Evolutionary conservation across 2,797 vertebrate species (phyloP).

Genomic region (Stomatorhinus walkeri): DNA sequence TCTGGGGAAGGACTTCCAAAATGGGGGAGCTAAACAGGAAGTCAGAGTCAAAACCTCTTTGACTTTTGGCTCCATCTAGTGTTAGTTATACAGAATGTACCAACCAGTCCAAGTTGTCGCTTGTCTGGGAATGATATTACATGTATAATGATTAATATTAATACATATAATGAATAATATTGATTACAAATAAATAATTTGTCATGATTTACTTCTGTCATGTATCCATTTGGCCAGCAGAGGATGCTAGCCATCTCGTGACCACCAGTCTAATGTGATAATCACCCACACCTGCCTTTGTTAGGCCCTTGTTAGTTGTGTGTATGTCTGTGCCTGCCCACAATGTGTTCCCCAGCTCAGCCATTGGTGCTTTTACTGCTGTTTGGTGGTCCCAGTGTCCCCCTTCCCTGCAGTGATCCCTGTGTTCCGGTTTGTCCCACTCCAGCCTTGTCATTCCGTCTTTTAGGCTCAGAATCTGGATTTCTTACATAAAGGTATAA

Average conservation of each 20-base stretch:
- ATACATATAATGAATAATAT: neutral
- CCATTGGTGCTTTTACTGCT: neutral
- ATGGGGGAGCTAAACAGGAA: neutral
- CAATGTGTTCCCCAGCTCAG: neutral
- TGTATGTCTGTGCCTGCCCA: neutral
- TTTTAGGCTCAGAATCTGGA: neutral
- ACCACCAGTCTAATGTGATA: neutral
- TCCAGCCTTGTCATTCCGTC: neutral
- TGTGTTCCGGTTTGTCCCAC: neutral
- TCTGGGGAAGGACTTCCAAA: neutral
- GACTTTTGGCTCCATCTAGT: slow-evolving; percentile 1
- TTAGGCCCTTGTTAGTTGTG: neutral
- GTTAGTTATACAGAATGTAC: neutral
- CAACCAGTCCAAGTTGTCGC: neutral
- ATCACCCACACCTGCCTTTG: neutral
- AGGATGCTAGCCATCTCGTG: neutral
- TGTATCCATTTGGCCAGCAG: neutral
- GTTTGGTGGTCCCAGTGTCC: neutral
- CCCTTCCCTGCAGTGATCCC: neutral
- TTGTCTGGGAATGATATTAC: neutral
- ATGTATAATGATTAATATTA: neutral
- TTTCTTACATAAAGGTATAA: neutral
- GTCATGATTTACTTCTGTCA: neutral
- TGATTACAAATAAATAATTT: neutral
- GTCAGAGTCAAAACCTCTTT: neutral